These are phyloP conservation scores for Nasua narica DNA, from an alignment of 2,797 vertebrate species.

Conservation along the genomic window DNA sequence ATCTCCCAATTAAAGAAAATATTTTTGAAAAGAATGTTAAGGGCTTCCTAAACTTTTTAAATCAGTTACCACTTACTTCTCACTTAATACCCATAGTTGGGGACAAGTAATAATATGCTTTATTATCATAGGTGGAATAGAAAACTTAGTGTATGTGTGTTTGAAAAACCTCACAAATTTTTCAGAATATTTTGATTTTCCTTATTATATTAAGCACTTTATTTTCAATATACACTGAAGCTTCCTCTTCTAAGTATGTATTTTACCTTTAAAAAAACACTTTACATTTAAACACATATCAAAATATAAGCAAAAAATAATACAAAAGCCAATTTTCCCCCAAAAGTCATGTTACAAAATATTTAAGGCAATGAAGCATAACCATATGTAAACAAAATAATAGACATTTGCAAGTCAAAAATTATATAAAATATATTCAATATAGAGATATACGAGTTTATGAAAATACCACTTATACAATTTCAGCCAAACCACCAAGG, in stretches of 20 bases:
- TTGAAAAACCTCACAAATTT: neutral
- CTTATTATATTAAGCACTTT: neutral
- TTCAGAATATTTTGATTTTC: neutral
- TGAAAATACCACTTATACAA: neutral
- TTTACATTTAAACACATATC: neutral
- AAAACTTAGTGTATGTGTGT: neutral
- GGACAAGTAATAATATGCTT: neutral
- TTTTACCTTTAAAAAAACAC: neutral
- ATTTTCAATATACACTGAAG: neutral
- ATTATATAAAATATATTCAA: neutral
- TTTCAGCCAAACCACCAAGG: neutral
- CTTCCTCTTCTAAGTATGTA: neutral
- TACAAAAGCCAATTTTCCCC: neutral
- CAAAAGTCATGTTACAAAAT: neutral
- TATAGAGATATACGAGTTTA: neutral
- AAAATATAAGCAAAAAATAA: neutral
- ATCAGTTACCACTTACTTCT: neutral
- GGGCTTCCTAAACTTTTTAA: neutral
- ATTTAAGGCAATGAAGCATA: neutral
- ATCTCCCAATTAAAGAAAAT: neutral
- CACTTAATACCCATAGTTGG: neutral
- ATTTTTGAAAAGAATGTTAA: neutral
- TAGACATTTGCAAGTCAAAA: neutral
- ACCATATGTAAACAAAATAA: too few species aligned
- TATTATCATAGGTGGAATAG: neutral